phyloP scores from a whole-genome alignment of 2,888 invertebrate species.

The Heliothis peltigera region DNA sequence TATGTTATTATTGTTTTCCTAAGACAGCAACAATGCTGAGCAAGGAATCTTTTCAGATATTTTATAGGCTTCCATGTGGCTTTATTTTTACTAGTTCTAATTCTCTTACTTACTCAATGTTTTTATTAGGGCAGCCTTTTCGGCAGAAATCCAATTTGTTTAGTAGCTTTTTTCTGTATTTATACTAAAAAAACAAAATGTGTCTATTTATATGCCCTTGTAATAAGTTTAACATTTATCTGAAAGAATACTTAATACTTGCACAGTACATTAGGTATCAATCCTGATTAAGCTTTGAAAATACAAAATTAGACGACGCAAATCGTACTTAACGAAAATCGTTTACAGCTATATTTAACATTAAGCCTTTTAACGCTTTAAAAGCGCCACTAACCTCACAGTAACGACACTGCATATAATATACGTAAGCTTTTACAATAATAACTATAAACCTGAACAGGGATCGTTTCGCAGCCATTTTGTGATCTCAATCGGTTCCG shows the following conservation, averaged over 20 bases:
- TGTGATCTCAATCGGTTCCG: constrained; percentile 26
- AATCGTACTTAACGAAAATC: not conserved
- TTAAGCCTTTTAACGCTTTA: not conserved
- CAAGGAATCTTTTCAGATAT: constrained; percentile 2
- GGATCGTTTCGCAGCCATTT: constrained; percentile 23
- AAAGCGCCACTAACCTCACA: constrained; percentile 5
- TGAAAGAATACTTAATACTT: too few relatives aligned
- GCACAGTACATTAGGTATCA: too few relatives aligned
- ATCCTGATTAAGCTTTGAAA: too few relatives aligned
- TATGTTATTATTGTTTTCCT: constrained; percentile 29
- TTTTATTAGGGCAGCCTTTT: not conserved
- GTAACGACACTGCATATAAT: constrained; percentile 19
- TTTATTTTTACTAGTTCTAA: not conserved
- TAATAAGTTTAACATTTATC: too few relatives aligned
- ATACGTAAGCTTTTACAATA: constrained; percentile 28
- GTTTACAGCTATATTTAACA: not conserved
- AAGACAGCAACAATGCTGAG: constrained; percentile 11
- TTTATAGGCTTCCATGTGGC: not conserved
- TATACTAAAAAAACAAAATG: too few relatives aligned
- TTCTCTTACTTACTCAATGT: not conserved
- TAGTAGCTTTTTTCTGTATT: too few relatives aligned
- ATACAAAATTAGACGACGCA: not conserved
- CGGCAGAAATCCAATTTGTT: not conserved
- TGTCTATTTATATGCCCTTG: too few relatives aligned
- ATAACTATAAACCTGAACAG: constrained; percentile 16